A percentile compares a stretch with the other conserved stretches of the same genome.
Evolutionary conservation across 2,888 invertebrate species (phyloP).

Genomic region (Cylloceria caligata): DNA sequence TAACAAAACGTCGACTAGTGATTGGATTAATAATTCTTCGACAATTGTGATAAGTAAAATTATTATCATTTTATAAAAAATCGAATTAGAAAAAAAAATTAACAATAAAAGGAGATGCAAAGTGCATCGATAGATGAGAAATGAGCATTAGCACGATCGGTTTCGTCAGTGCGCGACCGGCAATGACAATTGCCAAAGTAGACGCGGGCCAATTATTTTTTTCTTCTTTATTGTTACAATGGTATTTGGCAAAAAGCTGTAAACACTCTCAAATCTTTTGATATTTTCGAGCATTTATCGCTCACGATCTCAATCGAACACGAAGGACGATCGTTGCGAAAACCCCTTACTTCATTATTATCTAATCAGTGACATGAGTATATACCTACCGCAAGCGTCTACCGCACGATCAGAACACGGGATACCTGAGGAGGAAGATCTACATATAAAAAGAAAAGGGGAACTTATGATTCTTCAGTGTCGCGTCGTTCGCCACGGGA

Average conservation of each 20-base stretch:
- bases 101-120: not conserved
- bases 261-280: conserved; percentile 47
- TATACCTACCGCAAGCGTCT: not conserved
- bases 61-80: not conserved
- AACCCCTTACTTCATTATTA: conserved; percentile 60
- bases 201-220: not conserved
- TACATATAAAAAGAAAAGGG: conserved; percentile 44
- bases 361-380: conserved; percentile 61
- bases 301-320: conserved; percentile 59
- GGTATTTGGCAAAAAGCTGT: conserved; percentile 4
- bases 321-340: conserved; percentile 62
- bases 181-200: no score
- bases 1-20: not conserved
- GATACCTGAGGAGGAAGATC: conserved; percentile 34
- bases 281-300: conserved; percentile 51
- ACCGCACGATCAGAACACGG: conserved; percentile 3
- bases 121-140: no score
- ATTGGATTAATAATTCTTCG: not conserved
- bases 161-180: no score
- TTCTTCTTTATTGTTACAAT: not conserved
- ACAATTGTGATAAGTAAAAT: not conserved
- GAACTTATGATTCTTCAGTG: conserved; percentile 42
- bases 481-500: conserved; percentile 25
- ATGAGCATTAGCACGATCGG: not conserved
- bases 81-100: not conserved